A percentile compares a stretch with the other conserved stretches of the same genome.
phyloP scores from a whole-genome alignment of 2,797 vertebrate genomes.

The Epinephelus coioides region DNA sequence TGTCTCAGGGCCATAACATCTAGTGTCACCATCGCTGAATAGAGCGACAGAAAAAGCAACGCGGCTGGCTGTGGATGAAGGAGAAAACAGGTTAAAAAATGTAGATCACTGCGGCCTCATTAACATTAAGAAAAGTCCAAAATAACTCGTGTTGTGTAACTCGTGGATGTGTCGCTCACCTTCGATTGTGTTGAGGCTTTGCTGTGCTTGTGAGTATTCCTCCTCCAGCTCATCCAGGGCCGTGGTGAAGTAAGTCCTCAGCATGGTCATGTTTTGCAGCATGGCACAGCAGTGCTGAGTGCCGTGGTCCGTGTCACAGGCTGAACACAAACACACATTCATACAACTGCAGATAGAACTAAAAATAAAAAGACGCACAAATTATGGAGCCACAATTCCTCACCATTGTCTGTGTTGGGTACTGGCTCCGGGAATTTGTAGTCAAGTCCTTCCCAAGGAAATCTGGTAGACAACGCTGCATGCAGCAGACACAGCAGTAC shows the following conservation, averaged over 20 bases:
- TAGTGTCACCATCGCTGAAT: constrained; percentile 7
- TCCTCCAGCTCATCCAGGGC: constrained; percentile 56
- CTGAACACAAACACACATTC: constrained; percentile 59
- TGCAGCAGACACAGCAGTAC: constrained; percentile 77
- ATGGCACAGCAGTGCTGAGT: constrained; percentile 84
- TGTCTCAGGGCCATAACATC: constrained; percentile 65
- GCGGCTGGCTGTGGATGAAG: constrained; percentile 68
- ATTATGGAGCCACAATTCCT: constrained; percentile 21
- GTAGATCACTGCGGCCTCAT: neutral
- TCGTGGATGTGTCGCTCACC: constrained; percentile 57
- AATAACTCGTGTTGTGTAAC: too few relatives aligned
- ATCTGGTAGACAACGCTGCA: neutral
- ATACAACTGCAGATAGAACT: neutral
- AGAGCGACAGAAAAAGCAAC: constrained; percentile 80
- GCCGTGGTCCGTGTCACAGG: constrained; percentile 58
- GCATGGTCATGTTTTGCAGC: constrained; percentile 57
- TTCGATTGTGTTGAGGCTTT: constrained; percentile 47
- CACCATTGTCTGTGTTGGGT: constrained; percentile 46
- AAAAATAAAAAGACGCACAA: neutral
- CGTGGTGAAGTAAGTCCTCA: constrained; percentile 64
- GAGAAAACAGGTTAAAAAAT: neutral
- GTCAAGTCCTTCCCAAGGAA: constrained; percentile 20
- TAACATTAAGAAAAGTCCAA: neutral
- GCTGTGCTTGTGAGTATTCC: constrained; percentile 5
- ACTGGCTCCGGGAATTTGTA: too few relatives aligned